phyloP scores from a whole-genome alignment of 37 sponge, comb jelly and placozoan genomes.

The Aphrocallistes beatrix region DNA sequence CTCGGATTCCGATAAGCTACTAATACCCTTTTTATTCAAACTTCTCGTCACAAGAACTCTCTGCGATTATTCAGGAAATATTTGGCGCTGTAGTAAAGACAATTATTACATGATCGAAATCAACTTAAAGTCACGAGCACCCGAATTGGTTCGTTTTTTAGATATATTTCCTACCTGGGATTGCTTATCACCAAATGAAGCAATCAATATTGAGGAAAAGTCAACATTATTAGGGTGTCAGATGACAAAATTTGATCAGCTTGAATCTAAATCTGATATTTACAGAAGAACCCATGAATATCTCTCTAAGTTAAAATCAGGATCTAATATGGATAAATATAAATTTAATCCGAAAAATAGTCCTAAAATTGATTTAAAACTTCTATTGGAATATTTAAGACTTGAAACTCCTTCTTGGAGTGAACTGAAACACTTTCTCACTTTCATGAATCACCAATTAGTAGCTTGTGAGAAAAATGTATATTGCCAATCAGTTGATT shows the following conservation, averaged over 20 bases:
- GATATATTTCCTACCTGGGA: background rate
- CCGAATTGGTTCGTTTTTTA: background rate
- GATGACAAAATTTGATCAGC: background rate
- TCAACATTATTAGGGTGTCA: background rate
- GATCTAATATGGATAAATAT: background rate
- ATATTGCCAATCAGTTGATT: conserved; percentile 26
- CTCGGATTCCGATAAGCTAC: background rate
- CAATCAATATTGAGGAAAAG: background rate
- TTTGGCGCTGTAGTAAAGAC: background rate
- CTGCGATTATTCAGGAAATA: background rate
- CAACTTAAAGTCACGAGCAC: background rate
- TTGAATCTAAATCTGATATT: background rate
- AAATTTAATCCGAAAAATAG: no score
- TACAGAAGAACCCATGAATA: background rate
- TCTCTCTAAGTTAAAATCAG: background rate
- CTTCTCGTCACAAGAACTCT: background rate
- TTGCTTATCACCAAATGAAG: background rate
- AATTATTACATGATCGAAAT: background rate
- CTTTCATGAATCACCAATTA: conserved; percentile 63
- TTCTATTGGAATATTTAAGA: no score
- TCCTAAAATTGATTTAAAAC: no score
- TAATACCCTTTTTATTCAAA: background rate
- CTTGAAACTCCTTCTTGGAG: conserved; percentile 83
- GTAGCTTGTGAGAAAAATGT: conserved; percentile 47
- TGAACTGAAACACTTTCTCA: conserved; percentile 66